These are phyloP conservation scores for Cynopterus brachyotis DNA, from an alignment of 2,113 vertebrate species.

Conservation along the genomic window DNA sequence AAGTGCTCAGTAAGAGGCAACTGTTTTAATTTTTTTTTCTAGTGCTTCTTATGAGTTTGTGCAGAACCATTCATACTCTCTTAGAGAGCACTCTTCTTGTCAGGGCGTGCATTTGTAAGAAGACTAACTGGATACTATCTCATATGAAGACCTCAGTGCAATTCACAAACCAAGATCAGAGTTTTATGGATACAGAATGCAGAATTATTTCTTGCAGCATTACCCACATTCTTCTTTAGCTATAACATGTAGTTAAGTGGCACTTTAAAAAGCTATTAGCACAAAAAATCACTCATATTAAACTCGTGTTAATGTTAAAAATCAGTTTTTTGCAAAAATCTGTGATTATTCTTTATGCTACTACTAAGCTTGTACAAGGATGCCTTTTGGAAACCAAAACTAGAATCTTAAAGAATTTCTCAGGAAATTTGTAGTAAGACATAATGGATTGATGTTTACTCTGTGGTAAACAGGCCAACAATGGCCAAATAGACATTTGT, in stretches of 20 bases:
- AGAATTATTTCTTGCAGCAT: slow-evolving; percentile 22
- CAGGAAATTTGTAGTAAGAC: not conserved
- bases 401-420: not conserved
- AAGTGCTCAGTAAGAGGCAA: not conserved
- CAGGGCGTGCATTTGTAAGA: slow-evolving; percentile 44
- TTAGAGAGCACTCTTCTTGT: not conserved
- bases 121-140: slow-evolving; percentile 36
- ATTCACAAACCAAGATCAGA: slow-evolving; percentile 54
- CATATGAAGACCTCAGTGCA: slow-evolving; percentile 37
- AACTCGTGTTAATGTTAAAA: slow-evolving; percentile 61
- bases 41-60: not conserved
- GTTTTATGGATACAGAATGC: slow-evolving; percentile 30
- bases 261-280: slow-evolving; percentile 61
- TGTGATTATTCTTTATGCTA: not conserved
- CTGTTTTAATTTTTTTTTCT: not conserved
- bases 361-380: not conserved
- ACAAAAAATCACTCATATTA: slow-evolving; percentile 61
- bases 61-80: not conserved
- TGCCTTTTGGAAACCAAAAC: slow-evolving; percentile 29
- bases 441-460: not conserved
- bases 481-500: not conserved
- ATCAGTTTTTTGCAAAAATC: slow-evolving; percentile 56
- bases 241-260: slow-evolving; percentile 43
- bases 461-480: not conserved
- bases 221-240: slow-evolving; percentile 28